phyloP scores from a whole-genome alignment of 1,140 invertebrate species.

The Luehdorfia chinensis region DNA sequence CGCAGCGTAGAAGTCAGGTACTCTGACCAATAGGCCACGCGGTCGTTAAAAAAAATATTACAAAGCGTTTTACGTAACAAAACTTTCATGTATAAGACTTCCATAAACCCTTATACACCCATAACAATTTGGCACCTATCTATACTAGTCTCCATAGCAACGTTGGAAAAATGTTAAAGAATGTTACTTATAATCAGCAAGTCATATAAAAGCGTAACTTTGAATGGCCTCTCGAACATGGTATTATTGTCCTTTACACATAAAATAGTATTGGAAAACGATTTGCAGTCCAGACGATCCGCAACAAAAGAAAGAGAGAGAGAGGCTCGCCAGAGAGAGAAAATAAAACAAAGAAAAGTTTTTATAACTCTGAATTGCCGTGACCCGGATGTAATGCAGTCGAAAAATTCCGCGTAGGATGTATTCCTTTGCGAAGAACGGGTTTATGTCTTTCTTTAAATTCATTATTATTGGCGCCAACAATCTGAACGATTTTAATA shows the following conservation, averaged over 20 bases:
- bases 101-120: too few relatives aligned
- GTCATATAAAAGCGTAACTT: slow-evolving; percentile 24
- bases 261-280: slow-evolving; percentile 67
- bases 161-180: background rate
- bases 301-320: slow-evolving; percentile 33
- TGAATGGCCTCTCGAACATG: slow-evolving; percentile 31
- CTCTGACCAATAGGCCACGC: too few relatives aligned
- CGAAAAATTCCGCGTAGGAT: slow-evolving; percentile 23
- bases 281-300: slow-evolving; percentile 54
- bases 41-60: too few relatives aligned
- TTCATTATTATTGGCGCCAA: background rate
- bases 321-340: slow-evolving; percentile 14
- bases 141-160: background rate
- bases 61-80: too few relatives aligned
- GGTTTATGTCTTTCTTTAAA: background rate
- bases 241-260: slow-evolving; percentile 61
- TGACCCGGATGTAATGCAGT: slow-evolving; percentile 27
- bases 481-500: too few relatives aligned
- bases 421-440: slow-evolving; percentile 11
- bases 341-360: slow-evolving; percentile 62
- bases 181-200: slow-evolving; percentile 27
- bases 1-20: too few relatives aligned
- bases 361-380: slow-evolving; percentile 53
- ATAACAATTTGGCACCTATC: too few relatives aligned
- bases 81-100: too few relatives aligned